These are phyloP conservation scores for Myiozetetes cayanensis DNA, from an alignment of 2,113 vertebrate species.

Conservation along the genomic window DNA sequence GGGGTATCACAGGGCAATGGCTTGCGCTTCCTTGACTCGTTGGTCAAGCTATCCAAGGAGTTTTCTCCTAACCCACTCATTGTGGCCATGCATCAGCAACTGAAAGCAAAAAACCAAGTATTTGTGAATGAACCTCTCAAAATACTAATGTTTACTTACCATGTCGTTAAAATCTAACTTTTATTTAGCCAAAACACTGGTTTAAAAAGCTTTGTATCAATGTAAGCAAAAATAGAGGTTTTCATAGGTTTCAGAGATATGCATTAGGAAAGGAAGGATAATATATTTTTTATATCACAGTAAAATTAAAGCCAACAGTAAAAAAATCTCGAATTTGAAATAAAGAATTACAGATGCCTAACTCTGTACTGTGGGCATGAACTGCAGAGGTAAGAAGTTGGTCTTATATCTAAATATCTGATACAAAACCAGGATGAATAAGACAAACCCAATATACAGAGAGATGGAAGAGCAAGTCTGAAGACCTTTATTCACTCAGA, in stretches of 20 bases:
- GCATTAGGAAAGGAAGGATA: neutral
- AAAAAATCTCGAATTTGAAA: neutral
- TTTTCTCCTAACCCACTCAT: slow-evolving; percentile 96
- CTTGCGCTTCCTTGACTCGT: slow-evolving; percentile 91
- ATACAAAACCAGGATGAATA: neutral
- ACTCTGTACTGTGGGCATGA: neutral
- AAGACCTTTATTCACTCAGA: neutral
- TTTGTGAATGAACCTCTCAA: neutral
- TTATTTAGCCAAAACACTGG: neutral
- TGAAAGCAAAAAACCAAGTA: slow-evolving; percentile 49
- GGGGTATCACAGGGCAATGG: slow-evolving; percentile 89
- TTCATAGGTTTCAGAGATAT: neutral
- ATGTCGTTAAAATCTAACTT: neutral
- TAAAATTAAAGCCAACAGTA: neutral
- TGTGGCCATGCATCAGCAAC: slow-evolving; percentile 87
- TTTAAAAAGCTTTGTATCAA: neutral
- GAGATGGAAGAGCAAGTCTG: neutral
- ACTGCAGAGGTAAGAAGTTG: neutral
- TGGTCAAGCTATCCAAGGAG: slow-evolving; percentile 85
- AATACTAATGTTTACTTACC: neutral
- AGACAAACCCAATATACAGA: neutral
- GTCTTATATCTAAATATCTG: neutral
- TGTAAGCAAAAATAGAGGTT: neutral
- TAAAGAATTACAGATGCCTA: neutral
- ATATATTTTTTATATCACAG: neutral